These are phyloP conservation scores for Austrofundulus limnaeus DNA, from an alignment of 2,113 vertebrate species.

Conservation along the genomic window DNA sequence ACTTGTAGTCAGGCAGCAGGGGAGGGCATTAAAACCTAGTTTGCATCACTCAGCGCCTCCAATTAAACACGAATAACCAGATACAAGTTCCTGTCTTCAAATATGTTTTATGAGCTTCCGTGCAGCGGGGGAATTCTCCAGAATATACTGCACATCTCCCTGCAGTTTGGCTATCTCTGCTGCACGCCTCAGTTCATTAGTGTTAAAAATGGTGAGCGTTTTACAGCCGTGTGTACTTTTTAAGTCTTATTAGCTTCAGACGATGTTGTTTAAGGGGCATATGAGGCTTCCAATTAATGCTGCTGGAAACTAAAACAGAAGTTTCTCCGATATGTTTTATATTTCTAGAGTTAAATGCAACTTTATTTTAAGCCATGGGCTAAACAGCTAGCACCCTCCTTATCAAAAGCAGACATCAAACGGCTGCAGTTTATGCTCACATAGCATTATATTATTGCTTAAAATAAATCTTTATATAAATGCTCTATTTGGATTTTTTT, in stretches of 20 bases:
- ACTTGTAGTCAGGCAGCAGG: slow-evolving; percentile 76
- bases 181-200: slow-evolving; percentile 78
- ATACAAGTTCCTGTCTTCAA: slow-evolving; percentile 75
- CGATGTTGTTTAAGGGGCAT: slow-evolving; percentile 79
- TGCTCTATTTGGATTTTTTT: too few species aligned
- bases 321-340: slow-evolving; percentile 53
- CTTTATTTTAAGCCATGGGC: slow-evolving; percentile 57
- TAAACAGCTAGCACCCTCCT: slow-evolving; percentile 42
- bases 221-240: slow-evolving; percentile 80
- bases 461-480: slow-evolving; percentile 24
- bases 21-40: slow-evolving; percentile 78
- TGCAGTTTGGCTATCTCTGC: slow-evolving; percentile 66
- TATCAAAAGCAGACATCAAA: slow-evolving; percentile 74
- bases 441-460: slow-evolving; percentile 41
- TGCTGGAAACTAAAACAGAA: slow-evolving; percentile 64
- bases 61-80: slow-evolving; percentile 82
- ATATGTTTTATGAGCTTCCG: slow-evolving; percentile 74
- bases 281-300: slow-evolving; percentile 77
- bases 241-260: slow-evolving; percentile 81
- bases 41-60: slow-evolving; percentile 80
- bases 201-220: slow-evolving; percentile 80
- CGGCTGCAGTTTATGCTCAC: slow-evolving; percentile 45
- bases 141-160: slow-evolving; percentile 70
- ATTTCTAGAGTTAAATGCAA: slow-evolving; percentile 43
- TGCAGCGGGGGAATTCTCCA: slow-evolving; percentile 73